Base-by-base conservation (phyloP, 92 coral and sea anemone genomes). In the Bergia sp. region DNA sequence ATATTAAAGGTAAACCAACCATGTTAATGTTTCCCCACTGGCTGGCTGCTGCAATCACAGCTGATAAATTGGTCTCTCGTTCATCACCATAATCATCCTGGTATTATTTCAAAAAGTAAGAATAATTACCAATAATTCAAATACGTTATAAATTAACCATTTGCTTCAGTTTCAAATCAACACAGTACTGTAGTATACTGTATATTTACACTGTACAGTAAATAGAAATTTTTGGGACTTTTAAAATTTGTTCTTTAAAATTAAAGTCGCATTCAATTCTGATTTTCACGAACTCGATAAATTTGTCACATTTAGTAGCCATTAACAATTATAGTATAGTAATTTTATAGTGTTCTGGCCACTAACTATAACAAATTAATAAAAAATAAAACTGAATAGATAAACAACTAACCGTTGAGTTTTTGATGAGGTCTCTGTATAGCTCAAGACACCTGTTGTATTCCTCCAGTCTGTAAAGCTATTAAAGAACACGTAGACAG, bases 71-170 rank as follows among this genome's bases (percentile, higher is more conserved):
- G 39, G 99, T 94, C 80, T 96, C 99, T 81, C 99, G 90, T 88
- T 97, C 99, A 94, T 97, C 98, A 69, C 96, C 98, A 89, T 90
- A 97, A 1, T 96, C 98, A 92, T 97, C 99, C 99, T 97, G 64
- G 38, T n/a, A 90, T 45, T 16, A 4, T 29, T 18, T 37, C 47
- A 18, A 40, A 0, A 82, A 41, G 21, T 36, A 55, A 77, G n/a
- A 20, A 47, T 42, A 49, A 36, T 12, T 7, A 36, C 38, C 7
- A 7, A 47, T 39, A 40, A n/a, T 40, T 15, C 21, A 20, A 5
- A 40, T 3, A 40, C 21, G 42, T 49, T 21, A 53, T 3, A 55
- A 37, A 43, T 6, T 5, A 9, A 16, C 7, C 1, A 9, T 82
- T n/a, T 13, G 37, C 38, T 45, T 21, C 58, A 53, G 58, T 2